Base-by-base conservation (phyloP, 2,888 invertebrate genomes). In the Leptopterna dolabrata region DNA sequence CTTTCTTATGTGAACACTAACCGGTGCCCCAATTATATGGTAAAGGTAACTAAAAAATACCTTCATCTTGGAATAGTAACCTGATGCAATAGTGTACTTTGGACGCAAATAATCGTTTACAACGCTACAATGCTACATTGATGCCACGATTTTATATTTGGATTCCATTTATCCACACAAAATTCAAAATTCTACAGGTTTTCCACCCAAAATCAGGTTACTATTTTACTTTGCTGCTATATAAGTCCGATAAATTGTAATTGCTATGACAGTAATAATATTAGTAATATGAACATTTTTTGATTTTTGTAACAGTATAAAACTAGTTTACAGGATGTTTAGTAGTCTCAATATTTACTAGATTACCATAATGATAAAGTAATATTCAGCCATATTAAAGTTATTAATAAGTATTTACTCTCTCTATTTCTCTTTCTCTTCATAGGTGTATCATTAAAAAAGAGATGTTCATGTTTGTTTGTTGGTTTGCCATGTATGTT, bases 241-340 rank as follows among this genome's bases (percentile, higher is more conserved):
- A 88, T 88, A 88, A 87, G 87, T 87, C 87, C 88, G 87, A 85
- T 88, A 87, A 87, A 88, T 88, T 87, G 88, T 87, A 87, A 88
- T 87, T 78, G 86, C 71, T 85, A 85, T 85, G 87, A 88, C 87
- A 88, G 87, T 88, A 88, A 88, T 88, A 86, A 87, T 87, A 85
- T 86, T 88, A 88, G 87, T 87, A 88, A 86, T 87, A 87, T 86
- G 70, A 87, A 87, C 70, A 71, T 81, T 87, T 87, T 87, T 81
- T 81, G 82, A 82, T 87, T 86, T 86, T 51, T 81, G 87, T 87
- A 51, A 87, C 87, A 80, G 89, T 89, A 89, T 88, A 87, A 88
- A 89, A 89, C 88, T 90, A 90, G 90, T 90, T 90, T 90, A 89
- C 89, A 90, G 89, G 89, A 90, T 90, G 89, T 90, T 89, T 89